Evolutionary conservation across 2,797 vertebrate species (phyloP), one percentile per base, ranked within the genome.

Genomic region (Triplophysa yarkandensis): DNA sequence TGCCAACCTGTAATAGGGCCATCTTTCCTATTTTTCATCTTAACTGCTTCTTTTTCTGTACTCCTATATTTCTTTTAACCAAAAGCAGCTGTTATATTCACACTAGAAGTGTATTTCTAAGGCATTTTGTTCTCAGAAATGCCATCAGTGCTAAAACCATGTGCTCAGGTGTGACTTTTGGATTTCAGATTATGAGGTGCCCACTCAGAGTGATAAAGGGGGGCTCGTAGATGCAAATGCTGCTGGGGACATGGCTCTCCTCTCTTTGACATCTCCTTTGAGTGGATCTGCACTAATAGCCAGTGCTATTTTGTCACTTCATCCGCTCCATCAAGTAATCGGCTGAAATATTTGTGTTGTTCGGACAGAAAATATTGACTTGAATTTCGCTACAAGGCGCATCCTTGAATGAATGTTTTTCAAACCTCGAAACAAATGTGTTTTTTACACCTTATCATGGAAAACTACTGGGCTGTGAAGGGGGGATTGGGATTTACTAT

Each of bases 351-450:
- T 71, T 68, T 23, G 69, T 83, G 80, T 82, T 86, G 75, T 77
- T 75, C 78, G 82, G 87, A 23, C 84, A 82, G 85, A 79, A 87
- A 71, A 83, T 77, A 82, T 76, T 83, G 83, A 92, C 91, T 91
- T 92, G 90, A 91, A 91, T 90, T 91, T 92, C 88, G 83, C 84
- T 86, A 85, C 84, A 83, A 63, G 68, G 80, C 63, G 63, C 85
- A 87, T 88, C 87, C 86, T 86, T 86, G 84, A 92, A 89, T 89
- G 90, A 91, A 92, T 92, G 90, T 92, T 91, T 92, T 91, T 88
- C 76, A 87, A 87, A 87, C 77, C 77, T n/a, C 73, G 80, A 57
- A 77, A 74, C 77, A 62, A 68, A 84, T 77, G 55, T 65, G 14
- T 73, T 86, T 89, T 89, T 85, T 86, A 89, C 80, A 85, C 79